A percentile compares a stretch with the other conserved stretches of the same genome.
Conservation (phyloP, 2,797 vertebrate genomes). For the Cryptoprocta ferox region DNA sequence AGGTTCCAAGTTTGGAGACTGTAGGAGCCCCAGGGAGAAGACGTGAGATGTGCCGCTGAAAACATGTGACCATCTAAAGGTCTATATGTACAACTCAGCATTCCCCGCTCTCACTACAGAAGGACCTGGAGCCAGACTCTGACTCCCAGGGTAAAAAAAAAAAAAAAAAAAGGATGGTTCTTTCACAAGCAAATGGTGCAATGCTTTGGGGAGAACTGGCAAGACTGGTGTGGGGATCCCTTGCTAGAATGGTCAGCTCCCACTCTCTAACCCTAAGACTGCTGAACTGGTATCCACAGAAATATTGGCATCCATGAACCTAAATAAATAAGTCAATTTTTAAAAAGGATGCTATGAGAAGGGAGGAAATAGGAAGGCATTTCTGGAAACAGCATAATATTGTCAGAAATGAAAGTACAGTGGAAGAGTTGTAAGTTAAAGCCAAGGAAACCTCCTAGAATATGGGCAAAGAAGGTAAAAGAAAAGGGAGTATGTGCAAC, state of each 20-base stretch:
- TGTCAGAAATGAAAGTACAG: constrained; percentile 39
- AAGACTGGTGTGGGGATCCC: neutral
- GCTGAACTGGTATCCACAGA: neutral
- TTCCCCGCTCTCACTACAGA: neutral
- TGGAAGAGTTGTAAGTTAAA: neutral
- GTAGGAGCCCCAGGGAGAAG: neutral
- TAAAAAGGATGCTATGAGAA: neutral
- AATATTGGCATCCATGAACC: neutral
- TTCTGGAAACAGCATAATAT: neutral
- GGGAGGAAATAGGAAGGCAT: neutral
- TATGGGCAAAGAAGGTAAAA: constrained; percentile 9
- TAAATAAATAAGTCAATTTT: neutral
- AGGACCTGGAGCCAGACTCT: neutral
- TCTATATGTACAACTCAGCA: neutral
- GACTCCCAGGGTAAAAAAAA: neutral
- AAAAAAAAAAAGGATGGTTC: neutral
- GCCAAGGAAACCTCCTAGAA: neutral
- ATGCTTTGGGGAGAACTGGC: neutral
- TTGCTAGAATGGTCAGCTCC: neutral
- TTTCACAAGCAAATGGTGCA: neutral
- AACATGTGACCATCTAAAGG: neutral
- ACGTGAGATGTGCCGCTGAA: neutral
- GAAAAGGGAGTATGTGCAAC: neutral
- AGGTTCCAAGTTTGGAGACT: neutral
- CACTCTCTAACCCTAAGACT: neutral